Evolutionary conservation across 2,113 vertebrate species (phyloP), one percentile per base, ranked within the genome.

Genomic region (Antigone vipio): DNA sequence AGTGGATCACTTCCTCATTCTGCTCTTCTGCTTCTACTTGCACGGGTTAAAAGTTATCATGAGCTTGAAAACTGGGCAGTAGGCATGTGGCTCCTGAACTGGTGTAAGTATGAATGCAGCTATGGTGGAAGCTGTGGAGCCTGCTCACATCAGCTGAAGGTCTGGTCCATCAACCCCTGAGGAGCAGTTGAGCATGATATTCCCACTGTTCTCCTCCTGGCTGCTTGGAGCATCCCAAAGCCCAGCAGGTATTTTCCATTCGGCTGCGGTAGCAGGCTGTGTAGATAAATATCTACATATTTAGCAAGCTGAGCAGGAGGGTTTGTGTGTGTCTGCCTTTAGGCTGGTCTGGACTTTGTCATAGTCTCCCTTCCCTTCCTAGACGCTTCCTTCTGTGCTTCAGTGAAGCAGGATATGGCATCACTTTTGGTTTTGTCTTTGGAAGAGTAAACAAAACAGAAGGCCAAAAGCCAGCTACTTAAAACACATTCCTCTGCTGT

Each of bases 361-460:
- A 18, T 44, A n/a, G 56, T 88, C 42, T 53, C 58, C 38, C 4
- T 58, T 16, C 10, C 26, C 11, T 85, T 93, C 64, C 55, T 66
- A 52, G 85, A 38, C 81, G 35, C n/a, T 77, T 93, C 77, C 50
- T 87, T 84, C 77, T 81, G 63, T 20, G 9, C 45, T 90, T 76
- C 64, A 44, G 3, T 92, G 29, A 88, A 89, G 66, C 0, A 1
- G 47, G n/a, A 32, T 76, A 66, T 73, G 68, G 42, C 9, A 1
- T 93, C 71, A 56, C 53, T 93, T 89, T 50, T 88, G 71, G 15
- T 85, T 96, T 93, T 88, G 85, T 62, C 87, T 93, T 89, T 82
- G 71, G n/a, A 67, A 68, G 30, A 52, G 15, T 92, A 93, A 97
- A 88, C 49, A 93, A 92, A 95, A 44, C 44, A 78, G 47, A 79